phyloP scores from a whole-genome alignment of 1,140 invertebrate species.

The Panagrolaimus sp. region DNA sequence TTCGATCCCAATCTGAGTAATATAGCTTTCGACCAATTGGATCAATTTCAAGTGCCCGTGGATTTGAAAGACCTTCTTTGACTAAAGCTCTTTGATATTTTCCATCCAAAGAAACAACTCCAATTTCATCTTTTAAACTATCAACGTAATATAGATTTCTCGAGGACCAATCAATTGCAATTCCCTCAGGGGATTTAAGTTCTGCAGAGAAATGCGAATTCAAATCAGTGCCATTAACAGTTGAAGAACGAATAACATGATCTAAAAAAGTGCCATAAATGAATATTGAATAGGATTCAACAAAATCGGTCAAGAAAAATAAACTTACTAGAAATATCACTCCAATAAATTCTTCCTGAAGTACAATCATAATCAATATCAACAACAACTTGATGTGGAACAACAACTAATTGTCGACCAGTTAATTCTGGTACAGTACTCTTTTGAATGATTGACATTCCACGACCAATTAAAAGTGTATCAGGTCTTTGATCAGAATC shows the following conservation, averaged over 20 bases:
- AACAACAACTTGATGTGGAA: conserved; percentile 60
- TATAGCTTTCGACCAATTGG: conserved; percentile 84
- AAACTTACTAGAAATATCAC: conserved; percentile 59
- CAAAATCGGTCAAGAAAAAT: neutral
- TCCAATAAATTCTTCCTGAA: conserved; percentile 61
- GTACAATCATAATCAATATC: conserved; percentile 62
- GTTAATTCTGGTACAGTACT: conserved; percentile 53
- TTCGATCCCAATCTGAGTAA: conserved; percentile 95
- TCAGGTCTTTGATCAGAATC: conserved; percentile 24
- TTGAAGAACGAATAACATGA: conserved; percentile 47
- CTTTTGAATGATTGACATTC: conserved; percentile 61
- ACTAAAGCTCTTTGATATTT: conserved; percentile 71
- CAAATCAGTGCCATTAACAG: conserved; percentile 53
- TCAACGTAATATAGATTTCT: conserved; percentile 94
- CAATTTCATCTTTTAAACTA: conserved; percentile 74
- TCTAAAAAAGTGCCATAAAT: conserved; percentile 26
- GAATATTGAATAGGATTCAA: conserved; percentile 1
- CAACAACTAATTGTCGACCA: conserved; percentile 59
- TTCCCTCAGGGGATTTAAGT: conserved; percentile 71
- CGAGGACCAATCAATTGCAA: conserved; percentile 84
- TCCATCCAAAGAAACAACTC: conserved; percentile 77
- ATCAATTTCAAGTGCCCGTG: conserved; percentile 87
- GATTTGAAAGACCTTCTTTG: conserved; percentile 75
- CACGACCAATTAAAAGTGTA: conserved; percentile 61
- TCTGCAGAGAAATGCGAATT: conserved; percentile 30